Percentiles rank a stretch among this genome's conserved stretches.
Evolutionary conservation across 2,797 vertebrate genomes (phyloP).

Genomic region (Alcedo atthis): DNA sequence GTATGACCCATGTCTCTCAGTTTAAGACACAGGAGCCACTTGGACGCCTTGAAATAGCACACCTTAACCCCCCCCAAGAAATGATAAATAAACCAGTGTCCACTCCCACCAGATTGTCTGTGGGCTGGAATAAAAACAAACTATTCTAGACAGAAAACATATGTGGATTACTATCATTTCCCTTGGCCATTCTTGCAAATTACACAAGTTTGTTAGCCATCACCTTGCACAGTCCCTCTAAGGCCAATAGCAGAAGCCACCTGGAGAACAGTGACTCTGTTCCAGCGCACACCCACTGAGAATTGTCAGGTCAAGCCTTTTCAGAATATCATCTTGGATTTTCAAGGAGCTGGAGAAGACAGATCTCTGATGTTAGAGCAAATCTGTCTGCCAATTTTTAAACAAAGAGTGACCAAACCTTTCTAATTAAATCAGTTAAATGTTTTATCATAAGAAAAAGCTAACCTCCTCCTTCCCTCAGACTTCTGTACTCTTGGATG

Average conservation of each 20-base stretch:
- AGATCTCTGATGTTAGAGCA: background rate
- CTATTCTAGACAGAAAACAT: background rate
- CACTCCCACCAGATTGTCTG: background rate
- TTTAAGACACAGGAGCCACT: background rate
- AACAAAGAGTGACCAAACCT: background rate
- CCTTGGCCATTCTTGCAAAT: background rate
- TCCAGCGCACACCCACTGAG: background rate
- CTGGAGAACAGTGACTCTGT: background rate
- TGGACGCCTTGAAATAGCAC: background rate
- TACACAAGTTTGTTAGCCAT: background rate
- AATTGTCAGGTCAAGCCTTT: accelerated
- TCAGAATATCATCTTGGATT: background rate
- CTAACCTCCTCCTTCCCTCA: background rate
- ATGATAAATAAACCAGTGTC: background rate
- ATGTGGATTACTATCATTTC: accelerated
- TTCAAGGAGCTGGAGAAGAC: background rate
- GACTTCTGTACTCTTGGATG: background rate
- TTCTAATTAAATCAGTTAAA: background rate
- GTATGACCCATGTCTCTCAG: background rate
- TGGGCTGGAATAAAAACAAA: background rate
- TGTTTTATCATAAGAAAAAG: background rate
- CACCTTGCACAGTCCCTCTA: background rate
- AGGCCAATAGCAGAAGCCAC: background rate
- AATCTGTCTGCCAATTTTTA: background rate
- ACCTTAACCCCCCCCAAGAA: background rate